Conservation (phyloP, 2,888 invertebrate species). For the Watsonalla cultraria region DNA sequence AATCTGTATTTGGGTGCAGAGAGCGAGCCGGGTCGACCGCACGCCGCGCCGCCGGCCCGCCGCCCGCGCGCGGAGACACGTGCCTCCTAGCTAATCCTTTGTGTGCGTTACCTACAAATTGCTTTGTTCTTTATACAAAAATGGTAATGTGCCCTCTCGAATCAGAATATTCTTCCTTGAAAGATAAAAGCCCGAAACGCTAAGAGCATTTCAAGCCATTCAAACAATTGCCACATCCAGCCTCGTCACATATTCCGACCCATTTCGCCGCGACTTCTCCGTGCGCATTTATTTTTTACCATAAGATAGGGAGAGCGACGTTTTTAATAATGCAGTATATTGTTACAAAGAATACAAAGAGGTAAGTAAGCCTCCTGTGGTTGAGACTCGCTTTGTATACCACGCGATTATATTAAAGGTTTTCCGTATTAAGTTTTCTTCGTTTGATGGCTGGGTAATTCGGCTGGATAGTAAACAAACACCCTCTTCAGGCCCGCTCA, state of each 20-base stretch:
- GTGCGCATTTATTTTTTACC: constrained; percentile 55
- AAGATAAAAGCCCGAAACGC: constrained; percentile 39
- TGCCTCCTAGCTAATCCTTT: constrained; percentile 2
- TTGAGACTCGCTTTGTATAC: constrained; percentile 36
- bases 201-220: constrained; percentile 35
- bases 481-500: neutral
- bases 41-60: constrained; percentile 22
- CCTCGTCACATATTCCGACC: constrained; percentile 45
- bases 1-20: constrained; percentile 64
- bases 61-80: constrained; percentile 17
- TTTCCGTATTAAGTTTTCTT: constrained; percentile 44
- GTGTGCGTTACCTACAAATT: constrained; percentile 12
- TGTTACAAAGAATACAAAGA: constrained; percentile 67
- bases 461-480: constrained; percentile 22
- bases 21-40: constrained; percentile 22
- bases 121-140: constrained; percentile 10
- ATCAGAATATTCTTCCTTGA: constrained; percentile 25
- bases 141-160: constrained; percentile 26
- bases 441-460: constrained; percentile 41
- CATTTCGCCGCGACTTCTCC: constrained; percentile 37
- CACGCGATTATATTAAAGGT: constrained; percentile 44
- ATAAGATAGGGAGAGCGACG: constrained; percentile 44
- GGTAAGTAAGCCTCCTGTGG: constrained; percentile 44
- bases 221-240: constrained; percentile 40
- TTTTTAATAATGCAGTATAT: constrained; percentile 69